Base-by-base conservation (phyloP, 1,140 invertebrate species). In the Papilio polytes region DNA sequence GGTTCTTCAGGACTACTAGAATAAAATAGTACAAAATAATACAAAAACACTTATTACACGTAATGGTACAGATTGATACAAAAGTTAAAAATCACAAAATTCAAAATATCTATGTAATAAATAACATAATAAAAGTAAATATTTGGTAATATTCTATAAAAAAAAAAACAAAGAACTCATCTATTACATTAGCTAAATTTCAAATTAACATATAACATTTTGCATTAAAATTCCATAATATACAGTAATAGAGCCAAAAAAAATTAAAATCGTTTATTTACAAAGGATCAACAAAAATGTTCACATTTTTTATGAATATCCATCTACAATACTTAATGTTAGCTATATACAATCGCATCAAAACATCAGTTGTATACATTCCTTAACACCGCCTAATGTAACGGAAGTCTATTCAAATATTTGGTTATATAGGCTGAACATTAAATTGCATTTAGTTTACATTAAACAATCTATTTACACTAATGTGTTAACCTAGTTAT, bases 401-500 rank as follows among this genome's bases (percentile, higher is more conserved):
- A 83, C 78, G 59, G 80, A 87, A 83, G 82, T 85, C 22, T 53
- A 84, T 82, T 83, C 70, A 85, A 84, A 80, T 80, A 59, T 63
- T 63, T 36, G 36, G 20, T 78, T 18, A 31, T 36, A 31, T 31
- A 36, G 63, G 22, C 26, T 13, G 26, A 66, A 66, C 81, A 85
- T 83, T 86, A 90, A 90, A 77, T 85, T 66, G 53, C 82, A 59
- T 82, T 81, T 80, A 83, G 81, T 85, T 86, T 87, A 86, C 56
- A 80, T 77, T 83, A 81, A 78, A 79, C 84, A 89, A 88, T 87
- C 82, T 94, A 93, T 94, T 84, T 93, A 93, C 91, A 93, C 48
- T 78, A 78, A 82, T 82, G 81, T 86, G 83, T 91, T 90, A 91
- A 86, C 82, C 93, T 94, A 94, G 85, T 94, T 94, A 94, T 94